These are phyloP conservation scores for Sitodiplosis mosellana DNA, from an alignment of 1,140 invertebrate genomes.

Conservation along the genomic window DNA sequence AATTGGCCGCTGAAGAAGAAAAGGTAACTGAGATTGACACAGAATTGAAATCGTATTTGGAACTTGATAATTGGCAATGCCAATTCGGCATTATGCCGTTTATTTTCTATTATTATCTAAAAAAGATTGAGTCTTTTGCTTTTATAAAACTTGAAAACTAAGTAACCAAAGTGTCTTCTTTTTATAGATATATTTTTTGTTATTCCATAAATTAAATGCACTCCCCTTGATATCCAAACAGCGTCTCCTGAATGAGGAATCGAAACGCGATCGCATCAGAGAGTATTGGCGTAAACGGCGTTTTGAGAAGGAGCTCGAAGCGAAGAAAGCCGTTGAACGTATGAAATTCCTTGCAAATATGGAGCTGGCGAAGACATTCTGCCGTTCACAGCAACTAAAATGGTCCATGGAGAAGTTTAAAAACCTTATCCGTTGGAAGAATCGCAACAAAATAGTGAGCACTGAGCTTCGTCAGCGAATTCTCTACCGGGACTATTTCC, in stretches of 20 bases:
- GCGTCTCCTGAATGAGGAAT: slow-evolving; percentile 34
- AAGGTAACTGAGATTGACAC: slow-evolving; percentile 15
- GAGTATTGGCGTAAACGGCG: slow-evolving; percentile 35
- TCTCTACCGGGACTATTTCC: slow-evolving; percentile 28
- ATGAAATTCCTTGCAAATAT: slow-evolving; percentile 28
- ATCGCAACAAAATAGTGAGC: slow-evolving; percentile 28
- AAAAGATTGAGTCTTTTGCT: background rate
- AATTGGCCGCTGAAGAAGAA: slow-evolving; percentile 28
- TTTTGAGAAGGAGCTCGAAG: slow-evolving; percentile 35
- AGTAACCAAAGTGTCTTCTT: no score
- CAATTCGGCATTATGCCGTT: background rate
- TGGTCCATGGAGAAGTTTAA: slow-evolving; percentile 31
- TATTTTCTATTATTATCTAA: slow-evolving; percentile 1
- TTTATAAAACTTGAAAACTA: no score
- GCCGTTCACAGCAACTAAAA: slow-evolving; percentile 30
- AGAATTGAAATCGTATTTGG: slow-evolving; percentile 15
- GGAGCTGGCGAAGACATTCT: slow-evolving; percentile 35
- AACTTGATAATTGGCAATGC: no score
- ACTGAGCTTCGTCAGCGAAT: slow-evolving; percentile 24
- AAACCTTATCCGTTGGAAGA: slow-evolving; percentile 27
- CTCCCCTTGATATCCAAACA: no score
- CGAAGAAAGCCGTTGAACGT: slow-evolving; percentile 30
- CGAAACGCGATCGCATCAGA: slow-evolving; percentile 33
- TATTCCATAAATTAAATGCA: no score
- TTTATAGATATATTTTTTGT: no score